These are phyloP conservation scores for Heteropelma amictum DNA, from an alignment of 2,888 invertebrate species.

Conservation along the genomic window DNA sequence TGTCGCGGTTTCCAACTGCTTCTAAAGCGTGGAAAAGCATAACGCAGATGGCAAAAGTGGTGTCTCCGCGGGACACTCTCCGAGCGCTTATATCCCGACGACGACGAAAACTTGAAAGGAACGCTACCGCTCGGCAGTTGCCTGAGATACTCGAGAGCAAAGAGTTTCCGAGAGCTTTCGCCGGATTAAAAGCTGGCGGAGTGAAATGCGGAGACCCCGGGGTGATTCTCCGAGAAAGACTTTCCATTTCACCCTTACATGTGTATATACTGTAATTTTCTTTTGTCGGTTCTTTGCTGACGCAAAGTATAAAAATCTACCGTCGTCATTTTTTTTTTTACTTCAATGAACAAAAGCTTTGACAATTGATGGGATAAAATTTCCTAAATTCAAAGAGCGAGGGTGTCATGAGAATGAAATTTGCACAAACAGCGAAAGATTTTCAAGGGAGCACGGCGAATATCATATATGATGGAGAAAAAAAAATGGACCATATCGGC, in stretches of 20 bases:
- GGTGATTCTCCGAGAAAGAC: conserved; percentile 36
- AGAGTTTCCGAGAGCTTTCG: conserved; percentile 67
- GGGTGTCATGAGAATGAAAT: no score
- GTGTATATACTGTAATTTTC: not conserved
- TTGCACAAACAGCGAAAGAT: no score
- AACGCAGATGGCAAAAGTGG: conserved; percentile 28
- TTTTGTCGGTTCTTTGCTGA: not conserved
- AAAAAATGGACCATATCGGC: no score
- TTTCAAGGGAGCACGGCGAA: no score
- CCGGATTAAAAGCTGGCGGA: conserved; percentile 63
- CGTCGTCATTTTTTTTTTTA: no score
- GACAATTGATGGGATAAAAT: no score
- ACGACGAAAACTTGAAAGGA: conserved; percentile 72
- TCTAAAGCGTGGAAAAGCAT: conserved; percentile 33
- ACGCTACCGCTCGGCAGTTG: conserved; percentile 65
- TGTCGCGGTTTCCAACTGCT: conserved; percentile 11
- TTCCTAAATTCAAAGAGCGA: no score
- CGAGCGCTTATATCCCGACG: conserved; percentile 46
- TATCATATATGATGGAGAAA: no score
- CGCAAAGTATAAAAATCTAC: no score
- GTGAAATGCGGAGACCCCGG: conserved; percentile 37
- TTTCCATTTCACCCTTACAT: conserved; percentile 13
- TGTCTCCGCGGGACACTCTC: conserved; percentile 42
- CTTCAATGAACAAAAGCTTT: no score
- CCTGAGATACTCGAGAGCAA: conserved; percentile 66